Evolutionary conservation across 2,113 vertebrate species (phyloP), one percentile per base, ranked within the genome.

Genomic region (Pelvicachromis taeniatus): DNA sequence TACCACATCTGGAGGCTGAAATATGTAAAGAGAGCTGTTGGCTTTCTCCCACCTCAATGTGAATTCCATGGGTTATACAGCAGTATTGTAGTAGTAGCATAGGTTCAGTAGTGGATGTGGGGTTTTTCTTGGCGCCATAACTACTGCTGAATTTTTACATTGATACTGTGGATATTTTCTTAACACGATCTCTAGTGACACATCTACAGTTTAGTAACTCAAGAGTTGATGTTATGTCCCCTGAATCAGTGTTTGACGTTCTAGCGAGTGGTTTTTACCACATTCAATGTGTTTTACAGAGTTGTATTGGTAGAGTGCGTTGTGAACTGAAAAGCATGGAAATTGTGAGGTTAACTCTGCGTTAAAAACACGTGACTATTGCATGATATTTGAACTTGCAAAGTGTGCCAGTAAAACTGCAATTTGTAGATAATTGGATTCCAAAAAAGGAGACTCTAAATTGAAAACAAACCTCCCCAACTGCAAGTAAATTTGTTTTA

Each of bases 51-150:
- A 91, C 88, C 81, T 94, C 91, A 95, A 96, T 95, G 95, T 96
- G 95, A 96, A 95, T 91, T 85, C 84, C 86, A 83, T 92, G 88
- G 88, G 87, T 63, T 93, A 87, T 89, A 88, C 92, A 95, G 93
- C 96, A 96, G 96, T 96, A 96, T 96, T 96, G 95, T 96, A 92
- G 94, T 94, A 91, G 94, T 94, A 86, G 88, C 90, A 73, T 93
- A 88, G 83, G 58, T 73, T 88, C 84, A 81, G 81, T 89, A 81
- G 80, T 85, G 50, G 80, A 55, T 88, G 52, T 29, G 33, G 42
- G 42, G 68, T 9, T 86, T 87, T 77, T 12, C 54, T 70, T 9
- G 84, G 84, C 87, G 84, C 88, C 29, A 54, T 85, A 91, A 83
- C 70, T 73, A 23, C 89, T 53, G 33, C 86, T 86, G 79, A 88